Percentiles rank a stretch among this genome's conserved stretches.
phyloP scores from a whole-genome alignment of 2,113 vertebrate genomes.

The Narcine bancroftii region DNA sequence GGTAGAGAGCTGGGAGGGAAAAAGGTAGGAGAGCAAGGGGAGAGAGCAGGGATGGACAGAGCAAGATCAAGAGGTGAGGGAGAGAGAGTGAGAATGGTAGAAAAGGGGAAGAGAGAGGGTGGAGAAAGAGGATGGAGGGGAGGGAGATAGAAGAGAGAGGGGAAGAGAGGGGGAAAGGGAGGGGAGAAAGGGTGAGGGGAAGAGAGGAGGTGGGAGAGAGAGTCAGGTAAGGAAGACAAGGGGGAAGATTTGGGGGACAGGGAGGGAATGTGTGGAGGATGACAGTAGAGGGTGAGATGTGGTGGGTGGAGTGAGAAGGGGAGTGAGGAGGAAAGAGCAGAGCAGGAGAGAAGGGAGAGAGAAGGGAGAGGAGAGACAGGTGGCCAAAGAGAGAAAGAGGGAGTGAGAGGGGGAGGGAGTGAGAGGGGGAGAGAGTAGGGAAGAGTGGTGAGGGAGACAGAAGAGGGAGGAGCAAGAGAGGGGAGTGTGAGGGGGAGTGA shows the following conservation, averaged over 20 bases:
- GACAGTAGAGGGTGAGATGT: neutral
- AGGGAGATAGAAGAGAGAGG: neutral
- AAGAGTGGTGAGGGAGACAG: neutral
- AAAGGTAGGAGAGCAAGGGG: neutral
- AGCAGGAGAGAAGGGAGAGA: neutral
- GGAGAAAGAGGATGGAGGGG: neutral
- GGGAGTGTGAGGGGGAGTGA: too few relatives aligned
- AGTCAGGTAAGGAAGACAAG: rapidly evolving
- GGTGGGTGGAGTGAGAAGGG: neutral
- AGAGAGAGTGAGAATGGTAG: too few relatives aligned
- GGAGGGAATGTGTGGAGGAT: neutral
- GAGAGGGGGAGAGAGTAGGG: too few relatives aligned
- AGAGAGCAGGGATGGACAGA: too few relatives aligned
- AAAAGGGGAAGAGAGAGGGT: neutral
- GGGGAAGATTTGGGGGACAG: neutral
- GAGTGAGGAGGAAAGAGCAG: neutral
- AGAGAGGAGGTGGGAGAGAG: neutral
- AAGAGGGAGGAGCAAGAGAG: neutral
- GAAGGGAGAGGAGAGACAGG: too few relatives aligned
- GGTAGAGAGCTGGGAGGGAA: rapidly evolving
- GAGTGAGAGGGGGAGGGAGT: too few relatives aligned
- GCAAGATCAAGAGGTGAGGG: too few relatives aligned
- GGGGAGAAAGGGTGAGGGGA: neutral
- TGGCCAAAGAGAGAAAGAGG: too few relatives aligned
- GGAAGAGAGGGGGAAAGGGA: neutral